Percentiles rank a stretch among this genome's conserved stretches.
These are phyloP conservation scores for Malacoraja senta DNA, from an alignment of 2,797 vertebrate species.

Conservation along the genomic window DNA sequence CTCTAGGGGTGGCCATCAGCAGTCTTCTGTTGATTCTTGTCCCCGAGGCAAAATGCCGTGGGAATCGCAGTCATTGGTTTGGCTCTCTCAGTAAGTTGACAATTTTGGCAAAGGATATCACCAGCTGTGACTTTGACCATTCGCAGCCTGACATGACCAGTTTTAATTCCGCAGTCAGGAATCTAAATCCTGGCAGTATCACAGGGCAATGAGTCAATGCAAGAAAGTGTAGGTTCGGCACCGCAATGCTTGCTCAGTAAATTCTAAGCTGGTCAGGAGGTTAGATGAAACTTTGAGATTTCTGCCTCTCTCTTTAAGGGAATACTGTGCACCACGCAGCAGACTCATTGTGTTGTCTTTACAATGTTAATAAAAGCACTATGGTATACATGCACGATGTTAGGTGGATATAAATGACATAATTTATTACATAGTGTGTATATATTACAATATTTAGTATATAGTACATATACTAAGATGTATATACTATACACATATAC, in stretches of 20 bases:
- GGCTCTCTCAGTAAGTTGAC: neutral
- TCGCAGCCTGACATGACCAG: neutral
- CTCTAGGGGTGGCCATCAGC: neutral
- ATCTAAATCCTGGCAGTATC: neutral
- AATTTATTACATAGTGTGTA: no score
- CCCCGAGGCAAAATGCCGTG: neutral
- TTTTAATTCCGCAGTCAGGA: neutral
- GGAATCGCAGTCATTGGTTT: neutral
- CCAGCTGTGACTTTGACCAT: neutral
- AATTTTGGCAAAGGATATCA: neutral
- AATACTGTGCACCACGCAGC: neutral
- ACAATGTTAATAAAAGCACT: neutral
- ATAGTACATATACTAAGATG: no score
- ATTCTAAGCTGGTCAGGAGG: neutral
- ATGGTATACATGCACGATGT: neutral
- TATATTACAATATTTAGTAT: no score
- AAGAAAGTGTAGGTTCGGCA: neutral
- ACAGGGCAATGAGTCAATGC: neutral
- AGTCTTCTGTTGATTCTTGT: neutral
- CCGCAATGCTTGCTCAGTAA: neutral
- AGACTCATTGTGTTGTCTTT: neutral
- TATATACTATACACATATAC: no score
- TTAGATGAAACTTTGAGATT: neutral
- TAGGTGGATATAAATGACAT: neutral
- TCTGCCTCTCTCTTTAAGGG: neutral